Evolutionary conservation across 1,140 invertebrate genomes (phyloP).

Genomic region (Rhagoletis pomonella): DNA sequence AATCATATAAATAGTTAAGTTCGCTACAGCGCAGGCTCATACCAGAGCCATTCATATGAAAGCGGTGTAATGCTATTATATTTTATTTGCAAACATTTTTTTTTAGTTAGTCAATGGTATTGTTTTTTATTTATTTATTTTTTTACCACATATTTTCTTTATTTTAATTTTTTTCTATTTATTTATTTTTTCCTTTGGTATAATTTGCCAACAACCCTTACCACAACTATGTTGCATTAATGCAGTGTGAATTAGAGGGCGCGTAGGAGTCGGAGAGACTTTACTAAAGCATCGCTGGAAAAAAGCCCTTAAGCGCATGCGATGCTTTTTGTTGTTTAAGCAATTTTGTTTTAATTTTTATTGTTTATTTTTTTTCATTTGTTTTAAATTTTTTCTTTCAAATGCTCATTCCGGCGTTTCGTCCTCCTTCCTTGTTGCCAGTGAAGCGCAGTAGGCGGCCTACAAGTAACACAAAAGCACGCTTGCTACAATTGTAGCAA

Average conservation of each 20-base stretch:
- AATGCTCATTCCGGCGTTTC: conserved; percentile 19
- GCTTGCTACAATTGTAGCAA: background rate
- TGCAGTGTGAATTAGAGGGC: background rate
- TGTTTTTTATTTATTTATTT: background rate
- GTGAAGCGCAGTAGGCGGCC: background rate
- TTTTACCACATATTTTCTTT: background rate
- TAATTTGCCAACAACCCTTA: background rate
- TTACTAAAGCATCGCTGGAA: background rate
- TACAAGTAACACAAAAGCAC: background rate
- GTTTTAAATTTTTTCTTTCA: conserved; percentile 8
- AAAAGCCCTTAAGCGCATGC: background rate
- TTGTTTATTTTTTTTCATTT: conserved; percentile 15
- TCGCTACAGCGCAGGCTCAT: conserved; percentile 16
- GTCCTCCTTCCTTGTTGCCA: background rate
- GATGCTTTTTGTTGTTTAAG: background rate
- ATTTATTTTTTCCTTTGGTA: background rate
- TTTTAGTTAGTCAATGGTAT: background rate
- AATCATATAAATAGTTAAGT: background rate
- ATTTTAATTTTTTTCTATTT: background rate
- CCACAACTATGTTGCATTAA: background rate
- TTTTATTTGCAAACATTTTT: background rate
- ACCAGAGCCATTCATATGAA: background rate
- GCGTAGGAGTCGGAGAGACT: background rate
- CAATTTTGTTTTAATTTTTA: background rate
- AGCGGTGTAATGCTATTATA: background rate